phyloP scores from a whole-genome alignment of 2,113 vertebrate species.

The Erythrocercus mccallii region DNA sequence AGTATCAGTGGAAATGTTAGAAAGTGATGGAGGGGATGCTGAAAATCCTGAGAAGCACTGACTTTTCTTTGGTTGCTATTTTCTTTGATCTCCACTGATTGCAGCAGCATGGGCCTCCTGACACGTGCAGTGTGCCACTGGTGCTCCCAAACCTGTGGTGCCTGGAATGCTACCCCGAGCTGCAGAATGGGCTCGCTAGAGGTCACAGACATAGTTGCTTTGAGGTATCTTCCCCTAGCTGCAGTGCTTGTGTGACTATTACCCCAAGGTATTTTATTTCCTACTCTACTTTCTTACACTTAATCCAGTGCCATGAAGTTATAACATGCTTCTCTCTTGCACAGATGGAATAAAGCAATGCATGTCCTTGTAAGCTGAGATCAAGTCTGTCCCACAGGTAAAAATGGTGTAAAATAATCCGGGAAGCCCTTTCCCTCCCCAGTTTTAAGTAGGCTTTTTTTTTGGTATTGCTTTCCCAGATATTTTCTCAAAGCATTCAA shows the following conservation, averaged over 20 bases:
- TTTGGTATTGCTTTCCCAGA: background rate
- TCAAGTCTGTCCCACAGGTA: background rate
- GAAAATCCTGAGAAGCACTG: background rate
- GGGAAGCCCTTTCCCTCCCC: background rate
- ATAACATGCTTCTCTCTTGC: background rate
- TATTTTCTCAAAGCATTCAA: background rate
- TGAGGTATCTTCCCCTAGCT: background rate
- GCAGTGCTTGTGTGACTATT: rapidly evolving
- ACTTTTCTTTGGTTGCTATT: background rate
- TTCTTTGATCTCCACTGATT: rapidly evolving
- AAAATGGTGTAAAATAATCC: background rate
- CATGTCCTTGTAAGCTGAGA: background rate
- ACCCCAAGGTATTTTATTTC: background rate
- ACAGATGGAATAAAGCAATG: background rate
- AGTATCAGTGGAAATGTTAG: background rate
- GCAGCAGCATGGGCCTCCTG: rapidly evolving
- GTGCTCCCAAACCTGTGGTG: background rate
- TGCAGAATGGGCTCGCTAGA: background rate
- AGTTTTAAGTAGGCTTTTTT: background rate
- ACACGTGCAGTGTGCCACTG: rapidly evolving
- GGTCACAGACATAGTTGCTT: background rate
- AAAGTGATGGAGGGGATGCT: background rate
- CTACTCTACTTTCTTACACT: background rate
- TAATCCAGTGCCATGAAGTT: background rate
- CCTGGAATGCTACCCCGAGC: rapidly evolving